Evolutionary conservation across 2,113 vertebrate genomes (phyloP).

Genomic region (Stigmatopora argus): DNA sequence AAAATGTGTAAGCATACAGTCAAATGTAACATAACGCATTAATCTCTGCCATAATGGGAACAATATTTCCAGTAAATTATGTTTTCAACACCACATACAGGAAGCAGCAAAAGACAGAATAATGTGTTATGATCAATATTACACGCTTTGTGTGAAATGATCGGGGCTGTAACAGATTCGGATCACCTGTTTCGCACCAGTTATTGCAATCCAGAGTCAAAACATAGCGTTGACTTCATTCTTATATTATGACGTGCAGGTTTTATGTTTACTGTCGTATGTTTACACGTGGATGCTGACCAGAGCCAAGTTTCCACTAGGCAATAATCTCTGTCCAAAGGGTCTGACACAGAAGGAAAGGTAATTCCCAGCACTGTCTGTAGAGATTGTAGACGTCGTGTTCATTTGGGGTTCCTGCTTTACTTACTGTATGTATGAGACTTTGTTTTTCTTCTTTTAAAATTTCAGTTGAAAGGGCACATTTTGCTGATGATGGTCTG

Average conservation of each 20-base stretch:
- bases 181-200: slow-evolving; percentile 40
- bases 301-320: slow-evolving; percentile 68
- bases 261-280: slow-evolving; percentile 56
- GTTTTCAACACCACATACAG: slow-evolving; percentile 20
- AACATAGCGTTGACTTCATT: slow-evolving; percentile 26
- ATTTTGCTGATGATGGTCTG: not conserved
- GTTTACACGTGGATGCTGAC: slow-evolving; percentile 48
- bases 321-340: slow-evolving; percentile 17
- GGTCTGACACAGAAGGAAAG: slow-evolving; percentile 35
- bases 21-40: not conserved
- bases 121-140: not conserved
- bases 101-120: slow-evolving; percentile 14
- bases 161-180: slow-evolving; percentile 5
- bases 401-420: not conserved
- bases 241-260: slow-evolving; percentile 66
- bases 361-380: slow-evolving; percentile 58
- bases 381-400: slow-evolving; percentile 25
- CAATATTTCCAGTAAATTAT: not conserved
- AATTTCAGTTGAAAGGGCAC: not conserved
- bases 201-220: slow-evolving; percentile 26
- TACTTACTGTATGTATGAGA: not conserved
- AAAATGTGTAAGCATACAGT: not conserved
- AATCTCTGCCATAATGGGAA: not conserved
- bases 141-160: slow-evolving; percentile 26
- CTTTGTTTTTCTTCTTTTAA: slow-evolving; percentile 1